Conservation (phyloP, 2,797 vertebrate species). For the Onychomys torridus region DNA sequence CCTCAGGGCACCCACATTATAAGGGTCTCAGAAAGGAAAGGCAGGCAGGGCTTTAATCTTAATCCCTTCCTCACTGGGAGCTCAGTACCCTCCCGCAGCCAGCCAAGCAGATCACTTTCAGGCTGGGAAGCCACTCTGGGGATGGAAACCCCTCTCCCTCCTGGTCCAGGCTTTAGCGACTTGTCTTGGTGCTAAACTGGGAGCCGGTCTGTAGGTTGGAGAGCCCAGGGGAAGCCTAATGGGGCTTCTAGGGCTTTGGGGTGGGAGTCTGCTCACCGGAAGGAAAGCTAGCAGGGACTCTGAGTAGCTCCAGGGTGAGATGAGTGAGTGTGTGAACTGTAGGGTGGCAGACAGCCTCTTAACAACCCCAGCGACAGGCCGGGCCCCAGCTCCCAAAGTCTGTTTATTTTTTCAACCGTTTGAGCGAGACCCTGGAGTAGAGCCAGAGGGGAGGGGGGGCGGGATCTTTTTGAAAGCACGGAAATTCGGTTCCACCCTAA, state of each 20-base stretch:
- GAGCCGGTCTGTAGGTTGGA: background rate
- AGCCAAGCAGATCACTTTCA: background rate
- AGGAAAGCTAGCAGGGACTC: background rate
- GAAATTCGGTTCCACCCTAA: slow-evolving; percentile 84
- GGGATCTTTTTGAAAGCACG: slow-evolving; percentile 79
- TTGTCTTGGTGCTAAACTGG: background rate
- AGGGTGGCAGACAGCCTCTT: slow-evolving; percentile 54
- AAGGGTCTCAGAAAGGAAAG: slow-evolving; percentile 41
- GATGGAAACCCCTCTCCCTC: background rate
- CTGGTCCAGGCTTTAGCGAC: background rate
- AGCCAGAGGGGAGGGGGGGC: slow-evolving; percentile 72
- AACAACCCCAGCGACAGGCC: slow-evolving; percentile 25
- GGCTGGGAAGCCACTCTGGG: background rate
- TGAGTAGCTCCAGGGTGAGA: slow-evolving; percentile 12
- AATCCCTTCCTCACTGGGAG: background rate
- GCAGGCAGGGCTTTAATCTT: background rate
- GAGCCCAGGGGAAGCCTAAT: too few species aligned
- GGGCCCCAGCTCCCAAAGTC: slow-evolving; percentile 68
- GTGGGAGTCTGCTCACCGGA: background rate
- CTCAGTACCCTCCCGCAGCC: too few species aligned
- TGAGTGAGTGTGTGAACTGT: slow-evolving; percentile 37
- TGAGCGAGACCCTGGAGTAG: slow-evolving; percentile 77
- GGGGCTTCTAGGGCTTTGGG: background rate
- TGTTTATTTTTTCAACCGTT: slow-evolving; percentile 83
- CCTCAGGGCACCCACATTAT: background rate